A percentile compares a stretch with the other conserved stretches of the same genome.
phyloP scores from a whole-genome alignment of 2,888 invertebrate species.

The Spatulosminthurus flaviceps region DNA sequence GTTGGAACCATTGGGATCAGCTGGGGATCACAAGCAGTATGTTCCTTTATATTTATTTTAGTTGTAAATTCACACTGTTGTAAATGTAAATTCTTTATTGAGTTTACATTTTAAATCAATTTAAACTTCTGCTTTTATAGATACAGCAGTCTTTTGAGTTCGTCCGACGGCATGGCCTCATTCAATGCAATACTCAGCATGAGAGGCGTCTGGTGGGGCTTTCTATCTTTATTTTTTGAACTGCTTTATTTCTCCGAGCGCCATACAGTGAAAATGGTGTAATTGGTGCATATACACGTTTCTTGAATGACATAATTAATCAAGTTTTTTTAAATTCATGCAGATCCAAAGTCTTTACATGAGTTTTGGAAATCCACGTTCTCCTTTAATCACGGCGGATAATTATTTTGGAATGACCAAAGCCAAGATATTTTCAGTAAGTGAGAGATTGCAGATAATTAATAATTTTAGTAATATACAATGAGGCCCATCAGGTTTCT shows the following conservation, averaged over 20 bases:
- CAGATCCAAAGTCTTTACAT: conserved; percentile 38
- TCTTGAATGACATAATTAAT: background rate
- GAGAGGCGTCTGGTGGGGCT: background rate
- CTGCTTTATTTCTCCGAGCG: too few relatives aligned
- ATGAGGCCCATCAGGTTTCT: too few relatives aligned
- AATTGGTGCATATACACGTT: too few relatives aligned
- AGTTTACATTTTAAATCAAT: too few relatives aligned
- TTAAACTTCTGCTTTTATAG: background rate
- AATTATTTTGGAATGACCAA: conserved; percentile 27
- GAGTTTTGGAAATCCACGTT: conserved; percentile 20
- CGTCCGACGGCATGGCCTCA: conserved; percentile 30
- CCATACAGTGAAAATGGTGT: too few relatives aligned
- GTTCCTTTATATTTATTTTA: background rate
- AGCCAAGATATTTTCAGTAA: conserved; percentile 36
- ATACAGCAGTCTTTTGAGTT: conserved; percentile 20
- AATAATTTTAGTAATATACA: background rate
- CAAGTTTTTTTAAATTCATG: background rate
- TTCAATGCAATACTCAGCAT: conserved; percentile 25
- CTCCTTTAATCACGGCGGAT: conserved; percentile 23
- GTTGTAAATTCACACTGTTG: too few relatives aligned
- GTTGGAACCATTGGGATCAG: conserved; percentile 23
- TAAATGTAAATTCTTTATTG: too few relatives aligned
- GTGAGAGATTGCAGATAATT: too few relatives aligned
- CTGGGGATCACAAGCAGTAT: conserved; percentile 20
- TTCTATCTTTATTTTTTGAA: too few relatives aligned